A percentile compares a stretch with the other conserved stretches of the same genome.
phyloP scores from a whole-genome alignment of 37 sponge, comb jelly and placozoan species.

The Ianthella basta region DNA sequence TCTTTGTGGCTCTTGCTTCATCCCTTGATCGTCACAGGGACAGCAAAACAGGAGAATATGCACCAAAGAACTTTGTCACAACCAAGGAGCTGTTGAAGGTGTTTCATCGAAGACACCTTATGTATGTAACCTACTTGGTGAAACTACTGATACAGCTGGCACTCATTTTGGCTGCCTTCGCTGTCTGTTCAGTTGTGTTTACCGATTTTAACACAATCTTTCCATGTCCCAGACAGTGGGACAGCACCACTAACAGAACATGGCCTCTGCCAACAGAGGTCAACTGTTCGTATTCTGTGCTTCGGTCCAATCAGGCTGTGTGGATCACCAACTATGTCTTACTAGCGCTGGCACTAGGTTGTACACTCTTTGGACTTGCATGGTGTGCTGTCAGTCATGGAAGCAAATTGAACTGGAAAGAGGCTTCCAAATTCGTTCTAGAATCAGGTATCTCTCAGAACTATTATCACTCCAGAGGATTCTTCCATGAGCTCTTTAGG shows the following conservation, averaged over 20 bases:
- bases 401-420: neutral
- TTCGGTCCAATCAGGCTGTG: neutral
- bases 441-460: neutral
- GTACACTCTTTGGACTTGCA: neutral
- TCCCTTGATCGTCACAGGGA: neutral
- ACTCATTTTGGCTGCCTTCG: neutral
- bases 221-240: too few species aligned
- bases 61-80: neutral
- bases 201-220: neutral
- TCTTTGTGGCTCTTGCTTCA: neutral
- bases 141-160: neutral
- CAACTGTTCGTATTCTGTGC: too few species aligned
- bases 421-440: neutral
- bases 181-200: neutral
- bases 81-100: neutral
- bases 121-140: neutral
- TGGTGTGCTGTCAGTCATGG: neutral
- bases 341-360: neutral
- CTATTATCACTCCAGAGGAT: neutral
- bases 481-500: too few species aligned
- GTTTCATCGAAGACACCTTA: neutral
- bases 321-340: slow-evolving; percentile 4
- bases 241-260: too few species aligned
- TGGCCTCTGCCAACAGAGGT: too few species aligned
- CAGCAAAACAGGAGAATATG: neutral